Base-by-base conservation (phyloP, 2,888 invertebrate genomes). In the Caenorhabditis becei region DNA sequence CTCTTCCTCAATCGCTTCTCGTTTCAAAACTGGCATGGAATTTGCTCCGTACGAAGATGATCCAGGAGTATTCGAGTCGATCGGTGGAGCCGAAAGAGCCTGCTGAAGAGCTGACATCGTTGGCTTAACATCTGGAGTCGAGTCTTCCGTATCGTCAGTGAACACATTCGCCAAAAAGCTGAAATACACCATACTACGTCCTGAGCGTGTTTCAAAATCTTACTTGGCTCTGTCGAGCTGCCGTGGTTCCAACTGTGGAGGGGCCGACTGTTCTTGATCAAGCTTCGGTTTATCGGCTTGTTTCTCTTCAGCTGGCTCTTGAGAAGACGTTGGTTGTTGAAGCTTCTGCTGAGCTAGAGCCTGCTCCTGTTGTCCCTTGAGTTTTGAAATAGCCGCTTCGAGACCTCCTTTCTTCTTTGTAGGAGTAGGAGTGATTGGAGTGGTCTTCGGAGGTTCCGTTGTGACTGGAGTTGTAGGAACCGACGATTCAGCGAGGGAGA, bases 341-440 rank as follows among this genome's bases (percentile, higher is more conserved):
- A 28, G 23, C n/a, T 77, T 62, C 59, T 71, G 78, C 18, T 69
- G 69, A 28, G 35, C 20, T 26, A 69, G 37, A 14, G 70, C 70
- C 35, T 79, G 66, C 32, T 67, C 69, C 24, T 74, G 74, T 47
- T 74, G 62, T 10, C 56, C 74, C 26, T 62, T 58, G 23, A 80
- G 49, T 20, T 75, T 80, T 16, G 70, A 71, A 18, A 70, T 61
- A 0, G 53, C 32, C 44, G 75, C 75, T 37, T 80, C 80, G 16
- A 80, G 53, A 2, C 65, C 59, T 23, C 71, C 23, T 65, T 66
- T 70, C 41, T 80, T 80, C 41, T 66, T 70, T 1, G n/a, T n/a
- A n/a, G 66, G 54, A 24, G 67, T 41, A 8, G 65, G 65, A 2
- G 61, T 44, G 47, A 47, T 24, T 47, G 53, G 53, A 10, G 63